phyloP scores from a whole-genome alignment of 2,888 invertebrate genomes.

The Gisinianus flammeolus region DNA sequence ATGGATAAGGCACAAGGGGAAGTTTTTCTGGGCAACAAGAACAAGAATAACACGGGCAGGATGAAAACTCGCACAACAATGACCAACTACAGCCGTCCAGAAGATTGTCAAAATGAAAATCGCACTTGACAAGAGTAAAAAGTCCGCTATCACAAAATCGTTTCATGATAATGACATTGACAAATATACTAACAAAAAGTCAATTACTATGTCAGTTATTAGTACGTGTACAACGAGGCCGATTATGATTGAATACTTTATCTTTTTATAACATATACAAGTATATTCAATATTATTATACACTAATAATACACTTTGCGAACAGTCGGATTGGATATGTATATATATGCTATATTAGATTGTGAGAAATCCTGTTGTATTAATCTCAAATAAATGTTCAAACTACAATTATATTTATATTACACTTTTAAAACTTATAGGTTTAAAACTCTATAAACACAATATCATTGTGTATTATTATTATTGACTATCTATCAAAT shows the following conservation, averaged over 20 bases:
- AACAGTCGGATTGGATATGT: too few species aligned
- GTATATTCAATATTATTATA: too few species aligned
- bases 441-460: too few species aligned
- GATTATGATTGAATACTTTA: constrained; percentile 3
- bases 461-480: too few species aligned
- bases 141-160: constrained; percentile 23
- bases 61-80: constrained; percentile 12
- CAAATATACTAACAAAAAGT: constrained; percentile 14
- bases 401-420: too few species aligned
- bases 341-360: too few species aligned
- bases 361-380: too few species aligned
- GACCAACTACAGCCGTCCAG: neutral
- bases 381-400: too few species aligned
- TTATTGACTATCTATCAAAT: too few species aligned
- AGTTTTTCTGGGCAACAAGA: neutral
- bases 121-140: constrained; percentile 27
- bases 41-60: neutral
- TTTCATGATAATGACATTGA: constrained; percentile 29
- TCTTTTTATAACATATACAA: constrained; percentile 2
- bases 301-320: neutral
- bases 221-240: neutral
- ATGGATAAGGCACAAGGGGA: neutral
- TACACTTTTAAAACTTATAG: too few species aligned
- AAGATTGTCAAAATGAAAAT: neutral
- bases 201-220: neutral